phyloP scores from a whole-genome alignment of 2,113 vertebrate genomes.

The Typhlomys cinereus region DNA sequence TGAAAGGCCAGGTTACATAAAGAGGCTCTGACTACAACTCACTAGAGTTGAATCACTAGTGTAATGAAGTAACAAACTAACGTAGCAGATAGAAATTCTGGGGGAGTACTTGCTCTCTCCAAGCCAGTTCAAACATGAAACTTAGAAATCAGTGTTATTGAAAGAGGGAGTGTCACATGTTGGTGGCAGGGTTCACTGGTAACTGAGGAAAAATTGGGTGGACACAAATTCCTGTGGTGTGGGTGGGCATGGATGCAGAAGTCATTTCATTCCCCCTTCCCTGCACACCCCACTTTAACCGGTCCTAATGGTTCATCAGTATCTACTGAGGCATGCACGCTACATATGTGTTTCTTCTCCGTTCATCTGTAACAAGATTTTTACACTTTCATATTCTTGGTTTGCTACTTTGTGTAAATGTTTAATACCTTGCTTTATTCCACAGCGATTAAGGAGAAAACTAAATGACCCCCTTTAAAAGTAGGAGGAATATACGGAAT shows the following conservation, averaged over 20 bases:
- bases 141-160: conserved; percentile 74
- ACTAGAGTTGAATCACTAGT: conserved; percentile 46
- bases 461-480: conserved; percentile 40
- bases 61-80: conserved; percentile 56
- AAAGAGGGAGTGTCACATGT: conserved; percentile 76
- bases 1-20: conserved; percentile 49
- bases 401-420: conserved; percentile 28
- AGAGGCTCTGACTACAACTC: conserved; percentile 34
- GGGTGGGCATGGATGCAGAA: conserved; percentile 81
- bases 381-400: neutral
- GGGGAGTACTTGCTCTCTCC: conserved; percentile 14
- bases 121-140: conserved; percentile 74
- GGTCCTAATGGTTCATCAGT: conserved; percentile 42
- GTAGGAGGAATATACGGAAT: neutral
- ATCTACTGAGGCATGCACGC: conserved; percentile 45
- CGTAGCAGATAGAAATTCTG: conserved; percentile 42
- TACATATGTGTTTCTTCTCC: conserved; percentile 28
- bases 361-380: neutral
- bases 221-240: conserved; percentile 85
- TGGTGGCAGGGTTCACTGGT: conserved; percentile 61
- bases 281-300: conserved; percentile 64
- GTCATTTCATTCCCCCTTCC: conserved; percentile 74
- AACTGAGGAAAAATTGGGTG: conserved; percentile 70
- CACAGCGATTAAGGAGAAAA: conserved; percentile 28
- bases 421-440: conserved; percentile 40